phyloP scores from a whole-genome alignment of 2,797 vertebrate species.

The Manis pentadactyla region DNA sequence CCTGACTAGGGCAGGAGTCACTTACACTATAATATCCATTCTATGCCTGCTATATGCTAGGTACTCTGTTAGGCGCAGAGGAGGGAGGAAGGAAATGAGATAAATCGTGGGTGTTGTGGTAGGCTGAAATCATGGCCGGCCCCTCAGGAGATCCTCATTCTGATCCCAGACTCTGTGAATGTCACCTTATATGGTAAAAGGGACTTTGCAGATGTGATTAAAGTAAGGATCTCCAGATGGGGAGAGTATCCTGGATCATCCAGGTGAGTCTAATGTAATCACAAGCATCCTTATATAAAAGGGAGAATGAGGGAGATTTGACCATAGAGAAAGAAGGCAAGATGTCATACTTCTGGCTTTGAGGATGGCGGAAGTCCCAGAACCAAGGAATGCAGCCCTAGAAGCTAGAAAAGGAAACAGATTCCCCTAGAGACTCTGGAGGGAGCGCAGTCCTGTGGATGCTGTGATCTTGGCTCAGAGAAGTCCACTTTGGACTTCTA shows the following conservation, averaged over 20 bases:
- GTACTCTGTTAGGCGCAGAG: not conserved
- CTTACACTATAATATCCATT: not conserved
- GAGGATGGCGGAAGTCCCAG: not conserved
- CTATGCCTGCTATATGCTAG: not conserved
- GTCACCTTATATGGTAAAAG: not conserved
- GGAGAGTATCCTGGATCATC: not conserved
- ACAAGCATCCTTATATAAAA: not conserved
- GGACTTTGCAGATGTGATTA: not conserved
- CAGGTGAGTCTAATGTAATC: not conserved
- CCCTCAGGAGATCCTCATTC: not conserved
- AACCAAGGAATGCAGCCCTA: not conserved
- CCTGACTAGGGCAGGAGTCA: not conserved
- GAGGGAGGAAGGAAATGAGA: not conserved
- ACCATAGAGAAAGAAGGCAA: not conserved
- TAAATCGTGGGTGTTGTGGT: not conserved
- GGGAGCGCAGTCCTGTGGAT: not conserved
- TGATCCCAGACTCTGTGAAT: not conserved
- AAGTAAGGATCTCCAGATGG: not conserved
- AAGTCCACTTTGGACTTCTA: not conserved
- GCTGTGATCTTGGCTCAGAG: too few species aligned
- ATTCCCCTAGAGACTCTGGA: not conserved
- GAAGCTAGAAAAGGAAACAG: not conserved
- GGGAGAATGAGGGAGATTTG: not conserved
- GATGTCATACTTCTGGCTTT: not conserved
- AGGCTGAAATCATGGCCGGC: not conserved